Base-by-base conservation (phyloP, 2,888 invertebrate genomes). In the Shargacucullia verbasci region DNA sequence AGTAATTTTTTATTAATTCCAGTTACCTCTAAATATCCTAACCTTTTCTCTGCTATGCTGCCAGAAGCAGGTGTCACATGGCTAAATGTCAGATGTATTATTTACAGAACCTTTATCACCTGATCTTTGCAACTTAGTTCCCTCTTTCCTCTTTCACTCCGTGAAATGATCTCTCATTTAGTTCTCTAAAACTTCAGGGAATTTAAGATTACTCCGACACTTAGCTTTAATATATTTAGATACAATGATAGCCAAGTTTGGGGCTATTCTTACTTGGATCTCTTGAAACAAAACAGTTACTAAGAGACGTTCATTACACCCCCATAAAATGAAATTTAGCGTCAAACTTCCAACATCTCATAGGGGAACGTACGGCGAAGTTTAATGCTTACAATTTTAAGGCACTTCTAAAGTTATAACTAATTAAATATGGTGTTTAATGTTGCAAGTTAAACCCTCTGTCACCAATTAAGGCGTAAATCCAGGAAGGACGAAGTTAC, bases 371-470 rank as follows among this genome's bases (percentile, higher is more conserved):
- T 13, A 49, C 34, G 62, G 2, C 0, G 7, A 41, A 68, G 54
- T 62, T 50, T 49, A 55, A 69, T 44, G 14, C 15, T 13, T 20
- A 62, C 46, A 68, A 68, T 66, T 68, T 43, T 50, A 31, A 54
- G 13, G 27, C 35, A 37, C 35, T 55, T 41, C 11, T n/a, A 29
- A 47, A 55, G 62, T 50, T 50, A 66, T 69, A 44, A 62, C 31
- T 50, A 69, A 66, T 66, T 68, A 62, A 62, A 62, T 55, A 53
- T 41, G 45, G 49, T 67, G 45, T 53, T 43, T 54, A 67, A 54
- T 54, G 34, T 46, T 65, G 41, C 14, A 67, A 48, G 43, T 48
- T 45, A 29, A 59, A 20, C 35, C 27, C 46, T 10, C 14, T 25
- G 45, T 37, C 25, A 38, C 25, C 43, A 66, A 59, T 59, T 44